Conservation (phyloP, 2,797 vertebrate species). For the Strix occidentalis region DNA sequence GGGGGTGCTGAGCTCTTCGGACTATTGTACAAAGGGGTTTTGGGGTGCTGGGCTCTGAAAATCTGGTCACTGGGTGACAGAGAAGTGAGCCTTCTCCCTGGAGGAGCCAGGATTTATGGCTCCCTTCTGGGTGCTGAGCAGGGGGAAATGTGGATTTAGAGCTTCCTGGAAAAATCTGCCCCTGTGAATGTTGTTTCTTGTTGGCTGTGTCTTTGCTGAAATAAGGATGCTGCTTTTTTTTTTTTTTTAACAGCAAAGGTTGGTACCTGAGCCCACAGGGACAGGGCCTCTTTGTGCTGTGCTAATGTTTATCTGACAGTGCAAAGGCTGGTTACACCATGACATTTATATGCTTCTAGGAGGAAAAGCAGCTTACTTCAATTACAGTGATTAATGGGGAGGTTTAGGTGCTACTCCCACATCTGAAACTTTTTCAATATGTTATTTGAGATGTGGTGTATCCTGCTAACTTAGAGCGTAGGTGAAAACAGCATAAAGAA, state of each 20-base stretch:
- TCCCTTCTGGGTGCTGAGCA: background rate
- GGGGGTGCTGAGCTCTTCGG: background rate
- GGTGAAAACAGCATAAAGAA: background rate
- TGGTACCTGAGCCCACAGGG: background rate
- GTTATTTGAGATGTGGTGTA: accelerated
- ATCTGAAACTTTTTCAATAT: background rate
- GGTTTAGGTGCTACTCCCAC: background rate
- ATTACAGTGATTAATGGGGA: background rate
- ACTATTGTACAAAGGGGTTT: accelerated
- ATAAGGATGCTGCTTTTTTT: background rate
- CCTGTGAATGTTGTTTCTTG: accelerated
- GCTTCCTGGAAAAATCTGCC: background rate
- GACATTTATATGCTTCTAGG: background rate
- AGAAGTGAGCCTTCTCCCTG: background rate
- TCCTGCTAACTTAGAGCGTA: background rate
- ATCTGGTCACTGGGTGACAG: accelerated
- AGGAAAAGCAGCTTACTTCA: background rate
- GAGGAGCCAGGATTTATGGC: background rate
- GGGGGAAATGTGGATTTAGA: background rate
- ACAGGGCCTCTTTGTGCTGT: background rate
- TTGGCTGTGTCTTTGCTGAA: background rate
- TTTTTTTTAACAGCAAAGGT: background rate
- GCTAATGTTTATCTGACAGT: background rate
- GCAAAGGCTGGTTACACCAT: background rate
- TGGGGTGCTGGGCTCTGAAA: background rate